Percentiles rank a stretch among this genome's conserved stretches.
These are phyloP conservation scores for Copidosoma floridanum DNA, from an alignment of 1,140 invertebrate species.

Conservation along the genomic window DNA sequence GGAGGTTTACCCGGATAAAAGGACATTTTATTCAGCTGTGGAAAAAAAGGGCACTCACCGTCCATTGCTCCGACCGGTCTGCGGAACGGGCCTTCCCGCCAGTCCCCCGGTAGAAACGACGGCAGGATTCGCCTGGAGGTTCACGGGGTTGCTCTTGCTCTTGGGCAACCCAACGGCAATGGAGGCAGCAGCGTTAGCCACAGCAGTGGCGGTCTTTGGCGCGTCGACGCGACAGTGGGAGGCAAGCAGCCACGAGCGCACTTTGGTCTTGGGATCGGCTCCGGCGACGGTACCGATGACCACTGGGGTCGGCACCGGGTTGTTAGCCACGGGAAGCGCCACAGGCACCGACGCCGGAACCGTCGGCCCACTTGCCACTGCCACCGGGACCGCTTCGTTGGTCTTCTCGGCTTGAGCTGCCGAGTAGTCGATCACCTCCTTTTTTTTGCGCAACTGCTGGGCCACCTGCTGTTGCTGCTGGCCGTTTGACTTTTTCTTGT, in stretches of 20 bases:
- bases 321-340: too few species aligned
- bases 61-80: not conserved
- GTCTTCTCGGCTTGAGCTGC: constrained; percentile 58
- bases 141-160: constrained; percentile 71
- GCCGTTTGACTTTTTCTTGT: constrained; percentile 38
- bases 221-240: constrained; percentile 58
- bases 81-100: not conserved
- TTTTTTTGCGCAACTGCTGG: constrained; percentile 54
- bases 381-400: constrained; percentile 7
- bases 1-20: too few species aligned
- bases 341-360: constrained; percentile 14
- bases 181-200: too few species aligned
- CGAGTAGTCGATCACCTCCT: constrained; percentile 79
- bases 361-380: constrained; percentile 41
- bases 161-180: constrained; percentile 52
- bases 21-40: too few species aligned
- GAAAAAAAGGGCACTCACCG: not conserved
- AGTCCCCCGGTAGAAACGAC: constrained; percentile 30
- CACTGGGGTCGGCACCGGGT: constrained; percentile 18
- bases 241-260: constrained; percentile 79
- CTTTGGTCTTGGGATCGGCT: constrained; percentile 74
- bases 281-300: not conserved
- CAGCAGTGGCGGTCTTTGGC: constrained; percentile 33
- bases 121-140: constrained; percentile 51
- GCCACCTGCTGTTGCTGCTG: constrained; percentile 11